A percentile compares a stretch with the other conserved stretches of the same genome.
Conservation (phyloP, 1,140 invertebrate genomes). For the Nixonia krombeini region DNA sequence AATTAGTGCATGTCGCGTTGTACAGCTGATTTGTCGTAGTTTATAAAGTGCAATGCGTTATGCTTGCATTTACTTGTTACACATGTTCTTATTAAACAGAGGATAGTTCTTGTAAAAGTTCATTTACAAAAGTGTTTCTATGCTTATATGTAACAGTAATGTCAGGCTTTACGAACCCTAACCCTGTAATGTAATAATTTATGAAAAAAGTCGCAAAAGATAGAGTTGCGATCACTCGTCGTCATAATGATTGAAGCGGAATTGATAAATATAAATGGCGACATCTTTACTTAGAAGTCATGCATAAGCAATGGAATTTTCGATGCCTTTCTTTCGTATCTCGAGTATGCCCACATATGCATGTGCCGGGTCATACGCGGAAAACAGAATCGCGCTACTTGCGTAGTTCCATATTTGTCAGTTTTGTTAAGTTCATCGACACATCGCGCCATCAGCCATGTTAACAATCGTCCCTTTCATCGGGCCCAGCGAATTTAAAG, state of each 20-base stretch:
- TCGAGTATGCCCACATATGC: not conserved
- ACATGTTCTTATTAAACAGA: too few species aligned
- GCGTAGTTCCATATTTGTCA: constrained; percentile 4
- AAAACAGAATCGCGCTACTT: constrained; percentile 1
- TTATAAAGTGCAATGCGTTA: too few species aligned
- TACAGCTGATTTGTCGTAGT: too few species aligned
- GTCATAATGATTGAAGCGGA: not conserved
- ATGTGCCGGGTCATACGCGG: constrained; percentile 10
- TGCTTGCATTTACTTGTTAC: too few species aligned
- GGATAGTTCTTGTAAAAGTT: too few species aligned
- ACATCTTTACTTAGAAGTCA: constrained; percentile 17
- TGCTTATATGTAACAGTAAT: too few species aligned
- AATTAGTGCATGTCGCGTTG: too few species aligned
- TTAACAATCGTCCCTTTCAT: not conserved
- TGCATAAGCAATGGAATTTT: constrained; percentile 20
- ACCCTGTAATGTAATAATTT: constrained; percentile 30
- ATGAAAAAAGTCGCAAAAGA: constrained; percentile 7
- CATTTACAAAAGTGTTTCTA: too few species aligned
- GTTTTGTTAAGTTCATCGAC: constrained; percentile 8
- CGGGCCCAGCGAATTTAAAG: too few species aligned
- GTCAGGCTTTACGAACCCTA: too few species aligned
- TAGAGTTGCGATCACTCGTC: not conserved
- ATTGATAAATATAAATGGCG: constrained; percentile 18
- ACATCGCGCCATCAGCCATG: constrained; percentile 14
- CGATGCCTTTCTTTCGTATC: constrained; percentile 8